Evolutionary conservation across 2,797 vertebrate genomes (phyloP).

Genomic region (Poeciliopsis gracilis): DNA sequence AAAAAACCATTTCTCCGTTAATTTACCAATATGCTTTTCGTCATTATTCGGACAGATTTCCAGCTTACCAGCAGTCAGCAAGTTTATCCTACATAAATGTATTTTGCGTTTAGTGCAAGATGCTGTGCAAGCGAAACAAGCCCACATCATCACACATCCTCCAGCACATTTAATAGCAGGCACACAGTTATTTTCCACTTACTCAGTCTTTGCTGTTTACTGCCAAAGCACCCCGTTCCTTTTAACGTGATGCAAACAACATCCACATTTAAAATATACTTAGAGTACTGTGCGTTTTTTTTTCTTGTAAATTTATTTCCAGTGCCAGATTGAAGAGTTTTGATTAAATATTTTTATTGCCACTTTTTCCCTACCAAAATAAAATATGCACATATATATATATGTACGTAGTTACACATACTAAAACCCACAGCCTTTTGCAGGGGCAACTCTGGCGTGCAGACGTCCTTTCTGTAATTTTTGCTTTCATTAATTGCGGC

Average conservation of each 20-base stretch:
- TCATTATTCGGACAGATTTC: background rate
- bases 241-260: background rate
- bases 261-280: background rate
- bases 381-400: background rate
- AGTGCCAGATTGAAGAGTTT: background rate
- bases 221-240: background rate
- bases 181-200: background rate
- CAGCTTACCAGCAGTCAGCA: background rate
- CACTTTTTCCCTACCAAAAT: background rate
- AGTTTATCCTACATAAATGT: background rate
- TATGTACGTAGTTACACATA: background rate
- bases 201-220: background rate
- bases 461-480: constrained; percentile 41
- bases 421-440: background rate
- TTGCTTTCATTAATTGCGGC: constrained; percentile 67
- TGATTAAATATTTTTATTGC: too few species aligned
- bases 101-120: background rate
- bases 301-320: background rate
- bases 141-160: background rate
- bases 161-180: background rate
- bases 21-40: background rate
- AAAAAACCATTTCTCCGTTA: background rate
- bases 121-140: background rate
- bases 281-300: background rate
- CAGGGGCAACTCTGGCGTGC: constrained; percentile 1